Base-by-base conservation (phyloP, 2,113 vertebrate species). In the Etheostoma cragini region DNA sequence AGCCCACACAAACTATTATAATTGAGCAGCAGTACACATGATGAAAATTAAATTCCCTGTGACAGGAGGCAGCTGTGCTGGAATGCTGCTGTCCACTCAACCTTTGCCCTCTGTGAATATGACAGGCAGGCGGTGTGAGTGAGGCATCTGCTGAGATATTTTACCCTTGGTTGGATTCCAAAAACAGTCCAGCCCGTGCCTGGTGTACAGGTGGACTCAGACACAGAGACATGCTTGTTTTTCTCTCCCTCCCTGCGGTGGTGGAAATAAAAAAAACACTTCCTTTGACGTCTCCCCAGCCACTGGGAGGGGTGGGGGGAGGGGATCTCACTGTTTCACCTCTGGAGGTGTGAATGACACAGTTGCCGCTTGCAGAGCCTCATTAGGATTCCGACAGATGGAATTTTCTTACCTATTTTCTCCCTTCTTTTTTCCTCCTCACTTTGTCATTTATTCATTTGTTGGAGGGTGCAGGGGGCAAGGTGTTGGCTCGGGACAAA, bases 351-450 rank as follows among this genome's bases (percentile, higher is more conserved):
- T 82, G 84, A 94, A 95, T 94, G 92, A 89, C 93, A 91, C 87
- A 87, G 83, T 82, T 87, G 56, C 80, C 81, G 75, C 76, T 84
- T 83, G 86, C 84, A 50, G 72, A 79, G 38, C 73, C 83, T 88
- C 64, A 94, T 94, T 93, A 92, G 83, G 82, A 94, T 93, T 87
- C 80, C 87, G 91, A 93, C 93, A 95, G 93, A 94, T 95, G 93
- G 93, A 94, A 92, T 90, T 82, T 68, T 68, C 65, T 79, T 82
- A 61, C 65, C 67, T 66, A 30, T 30, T 30, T 73, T 82, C 74
- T 72, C 52, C 75, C 6, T 71, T 84, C 76, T 80, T 16, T 65
- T 65, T 81, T 72, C 19, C 71, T 64, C 68, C 70, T 72, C 65
- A 1, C 74, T 76, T 61, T 90, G 85, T 84, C 77, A 88, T 88